Base-by-base conservation (phyloP, 2,888 invertebrate species). In the Platycnemis pennipes region DNA sequence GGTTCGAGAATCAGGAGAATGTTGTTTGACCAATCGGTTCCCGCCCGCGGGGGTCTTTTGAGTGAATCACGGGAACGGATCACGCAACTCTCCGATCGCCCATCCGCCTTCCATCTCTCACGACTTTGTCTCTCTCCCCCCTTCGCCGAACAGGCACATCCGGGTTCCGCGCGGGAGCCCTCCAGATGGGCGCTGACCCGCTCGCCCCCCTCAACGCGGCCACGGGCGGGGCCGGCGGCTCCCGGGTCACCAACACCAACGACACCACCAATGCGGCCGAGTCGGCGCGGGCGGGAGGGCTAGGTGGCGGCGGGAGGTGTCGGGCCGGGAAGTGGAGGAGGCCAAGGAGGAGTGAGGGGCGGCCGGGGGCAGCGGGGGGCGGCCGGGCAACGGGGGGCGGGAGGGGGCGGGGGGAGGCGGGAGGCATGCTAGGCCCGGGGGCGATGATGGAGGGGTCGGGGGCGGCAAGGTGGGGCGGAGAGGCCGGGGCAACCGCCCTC, bases 221-320 rank as follows among this genome's bases (percentile, higher is more conserved):
- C 91, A 91, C 91, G 91, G 91, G 91, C 63, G 91, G 91, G 91
- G 91, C 91, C 91, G 13, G 44, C 42, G 91, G 91, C 91, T 91
- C 91, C 63, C 22, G 91, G 91, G 91, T 63, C 91, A 91, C 42
- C 77, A 77, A 31, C 77, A 37, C 31, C 77, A 63, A 7, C 8
- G 19, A 63, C 63, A 63, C 63, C 63, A 77, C 77, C 77, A n/a
- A 5, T 2, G 13, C 37, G 42, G 53, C 56, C 56, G 56, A 22
- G 56, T 16, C 5, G 13, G 19, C 87, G 44, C 16, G 19, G 42
- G 53, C 88, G 19, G 49, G 56, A 42, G 89, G 56, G 44, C 13
- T 16, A 44, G 91, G 44, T 42, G 89, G 56, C 31, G 89, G 89
- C n/a, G 89, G 56, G 7, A n/a, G n/a, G n/a, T n/a, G n/a, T n/a